Conservation (phyloP, 2,888 invertebrate genomes). For the Sphinx pinastri region DNA sequence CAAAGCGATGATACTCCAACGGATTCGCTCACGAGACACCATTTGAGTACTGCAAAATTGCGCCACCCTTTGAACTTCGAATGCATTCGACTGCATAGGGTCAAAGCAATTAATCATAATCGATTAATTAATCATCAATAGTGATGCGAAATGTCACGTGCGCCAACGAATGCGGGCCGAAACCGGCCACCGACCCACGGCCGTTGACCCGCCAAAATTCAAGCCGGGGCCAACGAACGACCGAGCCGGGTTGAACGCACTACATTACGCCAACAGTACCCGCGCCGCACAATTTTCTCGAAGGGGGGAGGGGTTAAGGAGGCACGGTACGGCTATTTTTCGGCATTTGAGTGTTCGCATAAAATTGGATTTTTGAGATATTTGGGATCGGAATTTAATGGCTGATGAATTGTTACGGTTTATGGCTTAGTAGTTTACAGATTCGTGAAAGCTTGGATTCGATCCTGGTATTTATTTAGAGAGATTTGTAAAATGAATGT, state of each 20-base stretch:
- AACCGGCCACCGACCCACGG: slow-evolving; percentile 62
- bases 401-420: neutral
- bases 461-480: too few species aligned
- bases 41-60: too few species aligned
- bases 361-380: slow-evolving; percentile 12
- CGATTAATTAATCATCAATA: slow-evolving; percentile 20
- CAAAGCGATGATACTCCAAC: too few species aligned
- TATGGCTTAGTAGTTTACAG: neutral
- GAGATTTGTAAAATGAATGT: too few species aligned
- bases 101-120: slow-evolving; percentile 15
- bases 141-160: slow-evolving; percentile 48
- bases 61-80: neutral
- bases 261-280: slow-evolving; percentile 32
- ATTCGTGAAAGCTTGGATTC: neutral
- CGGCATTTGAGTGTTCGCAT: slow-evolving; percentile 16
- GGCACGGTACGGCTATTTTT: slow-evolving; percentile 21
- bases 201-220: slow-evolving; percentile 70
- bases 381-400: neutral
- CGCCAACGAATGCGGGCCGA: slow-evolving; percentile 35
- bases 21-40: too few species aligned
- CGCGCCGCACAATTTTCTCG: slow-evolving; percentile 35
- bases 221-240: slow-evolving; percentile 66
- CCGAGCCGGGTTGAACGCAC: slow-evolving; percentile 59
- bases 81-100: neutral
- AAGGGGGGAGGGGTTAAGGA: neutral